A percentile compares a stretch with the other conserved stretches of the same genome.
These are phyloP conservation scores for Monarcha castaneiventris DNA, from an alignment of 2,113 vertebrate species.

Conservation along the genomic window DNA sequence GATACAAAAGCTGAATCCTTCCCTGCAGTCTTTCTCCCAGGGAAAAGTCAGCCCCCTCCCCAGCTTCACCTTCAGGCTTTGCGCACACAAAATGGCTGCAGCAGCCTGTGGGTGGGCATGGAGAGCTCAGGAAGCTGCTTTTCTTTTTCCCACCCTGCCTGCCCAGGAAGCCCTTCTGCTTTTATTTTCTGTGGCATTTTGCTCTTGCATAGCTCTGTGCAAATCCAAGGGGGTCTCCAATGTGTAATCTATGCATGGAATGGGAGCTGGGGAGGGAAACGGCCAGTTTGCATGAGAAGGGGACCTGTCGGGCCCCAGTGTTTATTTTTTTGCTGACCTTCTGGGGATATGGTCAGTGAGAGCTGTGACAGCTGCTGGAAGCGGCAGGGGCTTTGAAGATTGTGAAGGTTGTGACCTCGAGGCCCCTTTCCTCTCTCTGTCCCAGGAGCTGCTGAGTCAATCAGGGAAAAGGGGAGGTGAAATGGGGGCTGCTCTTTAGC, in stretches of 20 bases:
- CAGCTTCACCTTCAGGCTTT: slow-evolving; percentile 43
- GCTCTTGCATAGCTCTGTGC: slow-evolving; percentile 62
- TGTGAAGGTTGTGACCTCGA: slow-evolving; percentile 73
- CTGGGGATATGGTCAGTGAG: slow-evolving; percentile 71
- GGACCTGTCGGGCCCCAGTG: slow-evolving; percentile 61
- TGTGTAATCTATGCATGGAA: slow-evolving; percentile 62
- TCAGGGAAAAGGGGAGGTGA: slow-evolving; percentile 68
- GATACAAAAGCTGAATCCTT: slow-evolving; percentile 7
- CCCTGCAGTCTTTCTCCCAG: not conserved
- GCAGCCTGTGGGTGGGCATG: slow-evolving; percentile 69
- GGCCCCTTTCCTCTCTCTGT: slow-evolving; percentile 68
- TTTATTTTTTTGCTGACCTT: slow-evolving; percentile 75
- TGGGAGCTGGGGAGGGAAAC: slow-evolving; percentile 49
- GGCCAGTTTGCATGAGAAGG: slow-evolving; percentile 64
- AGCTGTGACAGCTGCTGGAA: slow-evolving; percentile 74
- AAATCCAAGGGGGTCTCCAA: slow-evolving; percentile 62
- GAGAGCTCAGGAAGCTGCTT: slow-evolving; percentile 45
- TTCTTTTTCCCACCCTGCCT: slow-evolving; percentile 64
- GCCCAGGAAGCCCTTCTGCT: slow-evolving; percentile 59
- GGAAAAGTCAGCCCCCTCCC: slow-evolving; percentile 32
- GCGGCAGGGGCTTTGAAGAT: slow-evolving; percentile 76
- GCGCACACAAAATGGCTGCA: slow-evolving; percentile 70
- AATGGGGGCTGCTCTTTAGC: slow-evolving; percentile 71
- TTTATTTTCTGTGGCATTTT: slow-evolving; percentile 62
- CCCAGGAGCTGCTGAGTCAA: slow-evolving; percentile 77